Percentiles rank a stretch among this genome's conserved stretches.
These are phyloP conservation scores for Hydrotaea cyrtoneurina DNA, from an alignment of 2,888 invertebrate species.

Conservation along the genomic window DNA sequence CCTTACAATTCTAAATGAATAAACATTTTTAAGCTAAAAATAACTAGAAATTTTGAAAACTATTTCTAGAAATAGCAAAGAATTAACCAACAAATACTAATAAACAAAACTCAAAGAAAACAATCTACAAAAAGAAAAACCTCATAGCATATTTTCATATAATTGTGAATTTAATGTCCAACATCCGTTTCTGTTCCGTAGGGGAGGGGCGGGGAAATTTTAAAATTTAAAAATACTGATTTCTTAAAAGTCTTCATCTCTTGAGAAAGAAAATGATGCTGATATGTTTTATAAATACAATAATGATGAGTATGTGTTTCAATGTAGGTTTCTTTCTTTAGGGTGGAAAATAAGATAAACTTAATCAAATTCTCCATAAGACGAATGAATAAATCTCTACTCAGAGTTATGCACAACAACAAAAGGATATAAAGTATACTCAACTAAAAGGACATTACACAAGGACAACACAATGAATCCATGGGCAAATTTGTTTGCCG, in stretches of 20 bases:
- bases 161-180: constrained; percentile 5
- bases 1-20: constrained; percentile 46
- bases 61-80: constrained; percentile 76
- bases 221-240: constrained; percentile 22
- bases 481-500: background rate
- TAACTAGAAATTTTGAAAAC: constrained; percentile 62
- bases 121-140: background rate
- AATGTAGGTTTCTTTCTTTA: constrained; percentile 18
- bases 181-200: too few species aligned
- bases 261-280: constrained; percentile 56
- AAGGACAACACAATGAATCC: constrained; percentile 23
- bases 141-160: background rate
- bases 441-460: background rate
- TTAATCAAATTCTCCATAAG: constrained; percentile 3
- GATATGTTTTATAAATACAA: constrained; percentile 59
- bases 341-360: background rate
- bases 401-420: background rate
- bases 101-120: constrained; percentile 26
- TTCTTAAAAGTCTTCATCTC: constrained; percentile 39
- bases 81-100: constrained; percentile 56
- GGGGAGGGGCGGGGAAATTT: constrained; percentile 23
- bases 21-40: constrained; percentile 47
- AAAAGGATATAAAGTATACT: background rate
- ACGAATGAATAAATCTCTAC: background rate
- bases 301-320: background rate